phyloP scores from a whole-genome alignment of 2,888 invertebrate genomes.

The Chrysotoxum bicinctum region DNA sequence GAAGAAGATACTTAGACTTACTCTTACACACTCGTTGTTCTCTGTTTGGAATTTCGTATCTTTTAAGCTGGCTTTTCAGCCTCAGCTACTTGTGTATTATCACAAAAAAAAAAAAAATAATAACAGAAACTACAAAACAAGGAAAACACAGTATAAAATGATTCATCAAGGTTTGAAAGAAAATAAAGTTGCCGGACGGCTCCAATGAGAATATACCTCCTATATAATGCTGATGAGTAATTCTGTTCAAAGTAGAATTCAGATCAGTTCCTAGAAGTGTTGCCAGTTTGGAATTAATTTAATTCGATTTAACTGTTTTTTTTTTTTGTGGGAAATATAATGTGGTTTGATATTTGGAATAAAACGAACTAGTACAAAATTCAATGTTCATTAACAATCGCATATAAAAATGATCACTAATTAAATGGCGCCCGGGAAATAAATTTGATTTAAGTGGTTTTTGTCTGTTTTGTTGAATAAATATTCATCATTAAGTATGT shows the following conservation, averaged over 20 bases:
- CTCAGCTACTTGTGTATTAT: slow-evolving; percentile 30
- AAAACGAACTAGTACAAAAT: not conserved
- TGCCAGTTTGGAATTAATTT: slow-evolving; percentile 31
- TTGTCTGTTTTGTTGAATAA: not conserved
- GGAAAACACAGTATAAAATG: slow-evolving; percentile 64
- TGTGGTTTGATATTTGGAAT: not conserved
- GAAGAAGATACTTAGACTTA: slow-evolving; percentile 13
- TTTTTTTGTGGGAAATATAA: not conserved
- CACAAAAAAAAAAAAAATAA: slow-evolving; percentile 8
- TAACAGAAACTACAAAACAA: slow-evolving; percentile 3
- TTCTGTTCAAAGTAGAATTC: slow-evolving; percentile 46
- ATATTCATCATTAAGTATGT: no score
- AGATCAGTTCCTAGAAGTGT: slow-evolving; percentile 68
- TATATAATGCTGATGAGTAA: slow-evolving; percentile 67
- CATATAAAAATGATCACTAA: not conserved
- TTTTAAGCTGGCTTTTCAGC: slow-evolving; percentile 27
- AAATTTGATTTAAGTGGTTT: not conserved
- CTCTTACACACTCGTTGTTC: not conserved
- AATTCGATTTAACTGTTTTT: not conserved
- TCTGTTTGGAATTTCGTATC: slow-evolving; percentile 1
- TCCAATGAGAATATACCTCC: slow-evolving; percentile 36
- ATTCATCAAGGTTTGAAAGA: slow-evolving; percentile 69
- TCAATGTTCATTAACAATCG: not conserved
- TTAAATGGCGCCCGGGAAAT: not conserved
- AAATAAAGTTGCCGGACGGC: slow-evolving; percentile 69